A percentile compares a stretch with the other conserved stretches of the same genome.
Conservation (phyloP, 2,888 invertebrate species). For the Ecliptopera silaceata region DNA sequence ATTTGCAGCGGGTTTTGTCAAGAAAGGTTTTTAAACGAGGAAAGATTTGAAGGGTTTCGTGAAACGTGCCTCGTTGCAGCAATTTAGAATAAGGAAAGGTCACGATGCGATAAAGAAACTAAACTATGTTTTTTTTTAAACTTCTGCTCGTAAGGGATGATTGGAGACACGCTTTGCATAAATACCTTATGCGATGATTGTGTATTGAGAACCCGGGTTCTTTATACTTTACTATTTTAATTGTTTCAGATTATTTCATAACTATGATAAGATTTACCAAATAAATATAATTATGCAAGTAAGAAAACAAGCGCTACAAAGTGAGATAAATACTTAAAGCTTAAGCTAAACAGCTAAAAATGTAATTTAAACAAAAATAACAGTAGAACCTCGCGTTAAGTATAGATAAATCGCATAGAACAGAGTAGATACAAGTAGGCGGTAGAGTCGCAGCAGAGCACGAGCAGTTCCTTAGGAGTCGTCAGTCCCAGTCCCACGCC, state of each 20-base stretch:
- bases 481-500: too few relatives aligned
- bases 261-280: too few relatives aligned
- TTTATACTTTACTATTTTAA: too few relatives aligned
- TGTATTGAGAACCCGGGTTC: too few relatives aligned
- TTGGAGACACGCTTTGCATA: too few relatives aligned
- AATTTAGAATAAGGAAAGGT: constrained; percentile 2
- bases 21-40: constrained; percentile 19
- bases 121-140: not conserved
- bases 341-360: not conserved
- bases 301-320: not conserved
- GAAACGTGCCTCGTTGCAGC: constrained; percentile 7
- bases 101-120: not conserved
- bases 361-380: not conserved
- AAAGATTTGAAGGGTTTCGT: constrained; percentile 14
- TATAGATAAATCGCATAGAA: constrained; percentile 10
- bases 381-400: constrained; percentile 1
- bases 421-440: too few relatives aligned
- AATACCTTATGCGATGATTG: too few relatives aligned
- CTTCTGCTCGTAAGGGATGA: not conserved
- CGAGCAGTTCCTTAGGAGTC: too few relatives aligned
- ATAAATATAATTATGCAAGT: too few relatives aligned
- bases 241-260: too few relatives aligned
- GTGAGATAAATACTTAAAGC: too few relatives aligned
- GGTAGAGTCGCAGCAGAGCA: too few relatives aligned
- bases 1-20: constrained; percentile 9